phyloP scores from a whole-genome alignment of 2,113 vertebrate genomes.

The Bubo scandiacus region DNA sequence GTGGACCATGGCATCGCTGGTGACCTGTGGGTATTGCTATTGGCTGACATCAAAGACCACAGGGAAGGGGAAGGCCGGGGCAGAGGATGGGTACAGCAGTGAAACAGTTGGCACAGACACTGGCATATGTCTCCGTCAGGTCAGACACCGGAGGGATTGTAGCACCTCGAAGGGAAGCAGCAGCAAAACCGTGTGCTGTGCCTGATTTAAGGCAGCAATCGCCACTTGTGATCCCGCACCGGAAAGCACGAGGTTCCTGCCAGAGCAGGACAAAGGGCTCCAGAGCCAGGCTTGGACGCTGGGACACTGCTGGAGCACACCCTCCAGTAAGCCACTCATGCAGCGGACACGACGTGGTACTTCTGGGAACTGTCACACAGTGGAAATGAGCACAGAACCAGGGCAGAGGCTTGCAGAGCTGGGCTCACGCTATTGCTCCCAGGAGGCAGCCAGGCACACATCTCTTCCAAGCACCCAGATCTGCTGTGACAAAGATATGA shows the following conservation, averaged over 20 bases:
- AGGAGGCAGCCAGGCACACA: not conserved
- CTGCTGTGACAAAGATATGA: not conserved
- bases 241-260: not conserved
- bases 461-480: not conserved
- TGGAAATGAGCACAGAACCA: not conserved
- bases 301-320: not conserved
- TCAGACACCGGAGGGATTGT: not conserved
- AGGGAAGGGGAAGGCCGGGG: not conserved
- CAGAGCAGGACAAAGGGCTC: not conserved
- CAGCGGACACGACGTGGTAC: accelerated
- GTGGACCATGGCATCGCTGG: not conserved
- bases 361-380: not conserved
- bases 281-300: not conserved
- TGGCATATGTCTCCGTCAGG: not conserved
- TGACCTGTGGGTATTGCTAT: conserved; percentile 30
- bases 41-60: not conserved
- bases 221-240: not conserved
- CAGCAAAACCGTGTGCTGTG: conserved; percentile 6
- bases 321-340: not conserved
- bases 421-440: not conserved
- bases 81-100: not conserved
- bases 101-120: not conserved
- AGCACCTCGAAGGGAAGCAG: conserved; percentile 53
- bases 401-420: not conserved
- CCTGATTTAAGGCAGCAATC: conserved; percentile 27